A percentile compares a stretch with the other conserved stretches of the same genome.
phyloP scores from a whole-genome alignment of 1,140 invertebrate species.

The Zeugodacus cucurbitae region DNA sequence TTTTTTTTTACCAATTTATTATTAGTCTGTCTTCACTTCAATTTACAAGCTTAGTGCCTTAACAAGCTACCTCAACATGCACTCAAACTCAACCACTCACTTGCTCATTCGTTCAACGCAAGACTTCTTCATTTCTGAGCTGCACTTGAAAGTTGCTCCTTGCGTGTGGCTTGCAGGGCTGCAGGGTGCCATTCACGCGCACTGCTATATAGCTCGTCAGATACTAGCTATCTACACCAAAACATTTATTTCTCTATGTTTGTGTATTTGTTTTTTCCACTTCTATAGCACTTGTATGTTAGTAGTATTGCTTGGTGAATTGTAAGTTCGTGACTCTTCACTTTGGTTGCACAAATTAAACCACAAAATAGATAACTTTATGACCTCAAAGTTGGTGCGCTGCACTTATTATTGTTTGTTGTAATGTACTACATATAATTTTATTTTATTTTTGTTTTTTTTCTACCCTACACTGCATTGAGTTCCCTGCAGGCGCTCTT shows the following conservation, averaged over 20 bases:
- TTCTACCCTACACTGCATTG: not conserved
- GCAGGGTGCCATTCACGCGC: not conserved
- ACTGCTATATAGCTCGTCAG: not conserved
- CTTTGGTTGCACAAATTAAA: constrained; percentile 34
- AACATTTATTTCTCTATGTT: not conserved
- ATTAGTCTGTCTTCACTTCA: constrained; percentile 19
- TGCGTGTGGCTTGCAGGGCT: not conserved
- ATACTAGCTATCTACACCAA: not conserved
- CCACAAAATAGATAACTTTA: constrained; percentile 45
- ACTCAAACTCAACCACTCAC: constrained; percentile 19
- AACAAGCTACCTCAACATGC: constrained; percentile 26
- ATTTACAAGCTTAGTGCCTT: constrained; percentile 29
- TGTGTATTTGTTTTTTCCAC: not conserved
- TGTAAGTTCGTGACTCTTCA: not conserved
- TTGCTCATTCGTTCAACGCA: not conserved
- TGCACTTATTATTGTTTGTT: not conserved
- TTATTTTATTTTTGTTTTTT: not conserved
- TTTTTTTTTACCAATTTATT: not conserved
- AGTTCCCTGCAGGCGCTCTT: not conserved
- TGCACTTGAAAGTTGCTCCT: constrained; percentile 37
- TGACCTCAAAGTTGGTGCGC: constrained; percentile 41
- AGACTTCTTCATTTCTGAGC: constrained; percentile 27
- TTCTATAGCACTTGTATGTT: not conserved
- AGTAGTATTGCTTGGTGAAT: not conserved
- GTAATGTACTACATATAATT: not conserved